Evolutionary conservation across 2,797 vertebrate genomes (phyloP), one percentile per base, ranked within the genome.

Genomic region (Cetoscarus ocellatus): DNA sequence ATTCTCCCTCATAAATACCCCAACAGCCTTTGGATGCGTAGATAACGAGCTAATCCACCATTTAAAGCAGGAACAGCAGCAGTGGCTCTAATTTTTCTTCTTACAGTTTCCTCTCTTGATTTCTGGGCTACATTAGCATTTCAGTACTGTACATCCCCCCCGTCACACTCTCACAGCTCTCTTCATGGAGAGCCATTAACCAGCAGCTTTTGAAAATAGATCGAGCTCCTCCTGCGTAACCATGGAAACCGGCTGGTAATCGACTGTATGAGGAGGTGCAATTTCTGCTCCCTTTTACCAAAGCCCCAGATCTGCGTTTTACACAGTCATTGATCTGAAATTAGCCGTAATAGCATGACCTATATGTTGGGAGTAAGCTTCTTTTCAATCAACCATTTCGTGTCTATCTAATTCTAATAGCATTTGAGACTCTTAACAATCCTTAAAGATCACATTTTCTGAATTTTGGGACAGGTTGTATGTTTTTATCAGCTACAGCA

Each of bases 181-280:
- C 66, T 91, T 93, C 88, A 80, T 77, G 85, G 75, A 86, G 71
- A 80, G 70, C 76, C 77, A 89, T 90, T 82, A 90, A 74, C 84
- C 77, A 67, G 62, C 75, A 61, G 83, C 85, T 79, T 84, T 89
- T 87, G 75, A 89, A 90, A 91, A 92, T 86, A 73, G 88, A 93
- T 86, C 67, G 84, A 75, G 74, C 89, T 83, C 91, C 77, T 85
- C 77, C 79, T 63, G 54, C 35, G 88, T 94, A 81, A 81, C 94
- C 91, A 94, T 95, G 89, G 91, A 80, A 92, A 95, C 93, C 73
- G 36, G 65, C 79, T 82, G 62, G 76, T 86, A 86, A 88, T 86
- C 57, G 76, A 79, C 88, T 87, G 72, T 79, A 67, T 74, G 73
- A 44, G 51, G 78, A 83, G 67, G 75, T 74, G 70, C 53, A 55